Evolutionary conservation across 1,140 invertebrate species (phyloP).

Genomic region (Drosophila takahashii): DNA sequence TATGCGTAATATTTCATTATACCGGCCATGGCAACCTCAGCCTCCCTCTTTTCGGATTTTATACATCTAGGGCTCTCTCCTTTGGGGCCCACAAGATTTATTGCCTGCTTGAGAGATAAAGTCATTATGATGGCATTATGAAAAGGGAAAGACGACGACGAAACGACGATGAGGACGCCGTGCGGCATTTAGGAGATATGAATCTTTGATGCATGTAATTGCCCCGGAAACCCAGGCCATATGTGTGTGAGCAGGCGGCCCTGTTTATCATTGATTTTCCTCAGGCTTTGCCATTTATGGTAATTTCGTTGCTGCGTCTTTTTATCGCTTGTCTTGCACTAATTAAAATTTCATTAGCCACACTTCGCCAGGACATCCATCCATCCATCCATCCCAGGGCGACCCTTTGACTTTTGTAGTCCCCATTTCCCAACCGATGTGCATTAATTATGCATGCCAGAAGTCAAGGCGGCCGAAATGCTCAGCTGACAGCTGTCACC

Average conservation of each 20-base stretch:
- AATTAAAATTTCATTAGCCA: slow-evolving; percentile 81
- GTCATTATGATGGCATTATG: slow-evolving; percentile 79
- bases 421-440: slow-evolving; percentile 25
- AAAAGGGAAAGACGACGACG: slow-evolving; percentile 48
- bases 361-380: slow-evolving; percentile 48
- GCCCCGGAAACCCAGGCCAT: slow-evolving; percentile 35
- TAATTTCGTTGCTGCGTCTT: slow-evolving; percentile 52
- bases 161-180: slow-evolving; percentile 17
- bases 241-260: not conserved
- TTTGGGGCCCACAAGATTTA: slow-evolving; percentile 69
- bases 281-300: slow-evolving; percentile 43
- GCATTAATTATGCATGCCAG: slow-evolving; percentile 77
- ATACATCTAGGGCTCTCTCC: slow-evolving; percentile 54
- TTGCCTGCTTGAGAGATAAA: slow-evolving; percentile 80
- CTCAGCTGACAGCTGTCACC: slow-evolving; percentile 67
- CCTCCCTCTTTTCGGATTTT: slow-evolving; percentile 26
- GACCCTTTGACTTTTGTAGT: slow-evolving; percentile 44
- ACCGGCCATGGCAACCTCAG: slow-evolving; percentile 45
- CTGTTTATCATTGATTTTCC: slow-evolving; percentile 64
- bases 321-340: slow-evolving; percentile 78
- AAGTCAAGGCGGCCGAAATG: slow-evolving; percentile 38
- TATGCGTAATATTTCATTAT: slow-evolving; percentile 80
- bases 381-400: slow-evolving; percentile 6
- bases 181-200: slow-evolving; percentile 76
- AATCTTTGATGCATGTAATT: slow-evolving; percentile 83